Evolutionary conservation across 2,113 vertebrate species (phyloP).

Genomic region (Propithecus coquereli): DNA sequence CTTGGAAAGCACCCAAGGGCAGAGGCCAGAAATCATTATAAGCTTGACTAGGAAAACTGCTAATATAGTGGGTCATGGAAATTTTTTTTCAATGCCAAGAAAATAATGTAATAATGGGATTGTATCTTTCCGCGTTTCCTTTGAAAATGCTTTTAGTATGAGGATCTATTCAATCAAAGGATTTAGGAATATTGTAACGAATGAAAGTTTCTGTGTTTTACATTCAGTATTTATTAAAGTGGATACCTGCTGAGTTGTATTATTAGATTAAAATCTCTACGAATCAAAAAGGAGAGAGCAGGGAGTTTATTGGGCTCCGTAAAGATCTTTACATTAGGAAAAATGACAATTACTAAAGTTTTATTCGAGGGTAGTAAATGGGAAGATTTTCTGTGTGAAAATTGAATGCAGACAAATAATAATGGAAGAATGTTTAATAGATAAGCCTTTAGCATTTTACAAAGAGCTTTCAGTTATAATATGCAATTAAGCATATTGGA

Average conservation of each 20-base stretch:
- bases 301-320: slow-evolving; percentile 45
- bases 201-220: slow-evolving; percentile 51
- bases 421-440: slow-evolving; percentile 36
- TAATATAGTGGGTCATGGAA: slow-evolving; percentile 68
- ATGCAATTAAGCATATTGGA: slow-evolving; percentile 63
- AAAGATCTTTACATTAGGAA: slow-evolving; percentile 49
- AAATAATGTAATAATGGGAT: slow-evolving; percentile 64
- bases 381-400: slow-evolving; percentile 55
- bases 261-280: slow-evolving; percentile 59
- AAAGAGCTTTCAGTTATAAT: slow-evolving; percentile 51
- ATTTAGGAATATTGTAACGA: slow-evolving; percentile 61
- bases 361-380: slow-evolving; percentile 47
- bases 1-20: slow-evolving; percentile 68
- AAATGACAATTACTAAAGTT: slow-evolving; percentile 54
- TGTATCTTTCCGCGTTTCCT: slow-evolving; percentile 49
- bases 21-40: slow-evolving; percentile 69
- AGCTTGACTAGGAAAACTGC: slow-evolving; percentile 65
- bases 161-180: slow-evolving; percentile 49
- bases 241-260: slow-evolving; percentile 33
- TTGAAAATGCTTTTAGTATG: slow-evolving; percentile 62
- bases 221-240: slow-evolving; percentile 48
- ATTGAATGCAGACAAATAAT: slow-evolving; percentile 49
- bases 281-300: slow-evolving; percentile 33
- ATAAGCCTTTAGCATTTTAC: slow-evolving; percentile 28
- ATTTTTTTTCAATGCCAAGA: slow-evolving; percentile 57